Percentiles rank a stretch among this genome's conserved stretches.
phyloP scores from a whole-genome alignment of 1,140 invertebrate species.

The Bactericera cockerelli region DNA sequence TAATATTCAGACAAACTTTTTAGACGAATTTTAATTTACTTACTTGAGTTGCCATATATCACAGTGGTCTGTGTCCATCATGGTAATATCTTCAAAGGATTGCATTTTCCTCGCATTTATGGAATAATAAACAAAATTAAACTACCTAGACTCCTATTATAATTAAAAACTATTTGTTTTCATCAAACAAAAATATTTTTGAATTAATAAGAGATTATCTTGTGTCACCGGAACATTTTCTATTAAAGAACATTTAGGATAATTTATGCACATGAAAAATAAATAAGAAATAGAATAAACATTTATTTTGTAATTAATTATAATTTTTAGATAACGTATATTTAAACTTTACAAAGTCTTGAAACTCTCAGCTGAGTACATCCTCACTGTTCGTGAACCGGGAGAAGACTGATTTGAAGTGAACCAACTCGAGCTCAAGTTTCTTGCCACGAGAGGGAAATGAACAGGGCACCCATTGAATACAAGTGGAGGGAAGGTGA shows the following conservation, averaged over 20 bases:
- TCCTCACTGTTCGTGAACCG: neutral
- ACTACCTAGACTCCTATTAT: neutral
- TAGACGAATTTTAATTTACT: neutral
- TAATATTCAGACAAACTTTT: too few relatives aligned
- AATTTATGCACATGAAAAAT: neutral
- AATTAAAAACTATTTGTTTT: neutral
- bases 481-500: neutral
- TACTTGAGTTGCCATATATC: slow-evolving; percentile 6
- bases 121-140: neutral
- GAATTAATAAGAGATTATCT: too few relatives aligned
- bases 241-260: neutral
- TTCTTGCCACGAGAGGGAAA: neutral
- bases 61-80: neutral
- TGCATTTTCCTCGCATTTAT: neutral
- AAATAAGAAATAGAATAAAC: neutral
- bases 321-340: too few relatives aligned
- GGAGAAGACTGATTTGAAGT: neutral
- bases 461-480: neutral
- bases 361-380: neutral
- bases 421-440: too few relatives aligned
- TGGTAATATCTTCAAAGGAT: slow-evolving; percentile 5
- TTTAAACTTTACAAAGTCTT: too few relatives aligned
- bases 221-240: too few relatives aligned
- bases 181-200: too few relatives aligned
- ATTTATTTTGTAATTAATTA: neutral